Base-by-base conservation (phyloP, 2,113 vertebrate genomes). In the Saguinus midas region DNA sequence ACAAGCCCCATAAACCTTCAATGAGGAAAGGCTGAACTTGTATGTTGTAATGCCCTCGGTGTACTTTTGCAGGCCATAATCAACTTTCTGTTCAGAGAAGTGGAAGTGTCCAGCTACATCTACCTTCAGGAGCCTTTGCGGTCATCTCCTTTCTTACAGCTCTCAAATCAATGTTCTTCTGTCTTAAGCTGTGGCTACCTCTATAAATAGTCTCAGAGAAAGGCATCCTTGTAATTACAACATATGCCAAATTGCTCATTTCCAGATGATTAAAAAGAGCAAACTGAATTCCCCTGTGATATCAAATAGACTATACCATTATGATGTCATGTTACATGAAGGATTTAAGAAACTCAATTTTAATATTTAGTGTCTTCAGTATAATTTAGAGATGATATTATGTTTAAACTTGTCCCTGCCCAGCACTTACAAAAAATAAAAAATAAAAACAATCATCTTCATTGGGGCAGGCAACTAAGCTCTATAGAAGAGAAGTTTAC, bases 1-100 rank as follows among this genome's bases (percentile, higher is more conserved):
- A 97, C 98, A 99, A 98, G 98, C 97, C 97, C 97, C 99, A 98
- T 99, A 98, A 98, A 99, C 97, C 58, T 96, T 98, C 98, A 98
- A 98, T 98, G 98, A 98, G 89, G 94, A 97, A 98, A 98, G 95
- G 61, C 84, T 7, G 80, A 97, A 94, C 94, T 96, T 96, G 97
- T 92, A 88, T 85, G 93, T 93, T 97, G 91, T 98, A 98, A 97
- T 95, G 98, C 87, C 66, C 96, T 83, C 97, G 9, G 0, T 94
- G 48, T 94, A 88, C 96, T 98, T 98, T 95, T 91, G 23, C 94
- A 96, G 97, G 90, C 57, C 68, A 85, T 94, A 94, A 95, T 95
- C 94, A 57, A 40, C 72, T 97, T 48, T 90, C 13, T 70, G 73
- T 70, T 25, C 32, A 43, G 27, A 96, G 87, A 27, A 48, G 40